phyloP scores from a whole-genome alignment of 2,888 invertebrate species.

The Brachycybe producta region DNA sequence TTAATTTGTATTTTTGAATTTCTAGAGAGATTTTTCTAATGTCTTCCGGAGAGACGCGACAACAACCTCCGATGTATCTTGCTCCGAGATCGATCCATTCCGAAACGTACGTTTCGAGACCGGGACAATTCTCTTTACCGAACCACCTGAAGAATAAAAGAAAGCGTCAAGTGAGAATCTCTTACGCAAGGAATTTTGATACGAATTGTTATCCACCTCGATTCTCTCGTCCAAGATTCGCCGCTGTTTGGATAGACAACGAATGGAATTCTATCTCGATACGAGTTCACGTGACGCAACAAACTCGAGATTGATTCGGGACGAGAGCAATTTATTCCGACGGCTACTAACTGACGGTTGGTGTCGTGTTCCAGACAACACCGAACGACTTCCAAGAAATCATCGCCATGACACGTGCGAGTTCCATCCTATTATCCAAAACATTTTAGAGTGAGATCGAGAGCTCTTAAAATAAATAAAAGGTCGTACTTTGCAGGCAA shows the following conservation, averaged over 20 bases:
- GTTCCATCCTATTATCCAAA: constrained; percentile 42
- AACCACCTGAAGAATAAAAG: constrained; percentile 38
- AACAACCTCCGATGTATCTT: constrained; percentile 80
- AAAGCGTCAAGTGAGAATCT: neutral
- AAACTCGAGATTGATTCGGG: constrained; percentile 51
- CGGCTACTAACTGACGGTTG: constrained; percentile 62
- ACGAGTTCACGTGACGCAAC: constrained; percentile 32
- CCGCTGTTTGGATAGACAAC: constrained; percentile 90
- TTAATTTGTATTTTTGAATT: too few relatives aligned
- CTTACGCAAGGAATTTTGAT: neutral
- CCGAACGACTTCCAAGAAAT: constrained; percentile 56
- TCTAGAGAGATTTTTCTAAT: constrained; percentile 41
- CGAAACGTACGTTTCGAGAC: constrained; percentile 55
- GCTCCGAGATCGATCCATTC: constrained; percentile 73
- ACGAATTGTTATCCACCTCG: constrained; percentile 21
- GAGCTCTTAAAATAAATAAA: neutral
- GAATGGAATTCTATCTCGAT: constrained; percentile 41
- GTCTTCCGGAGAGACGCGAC: constrained; percentile 70
- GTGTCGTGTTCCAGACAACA: constrained; percentile 28
- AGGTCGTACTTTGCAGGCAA: constrained; percentile 74
- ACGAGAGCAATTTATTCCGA: constrained; percentile 78
- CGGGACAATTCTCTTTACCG: constrained; percentile 43
- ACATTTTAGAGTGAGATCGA: neutral
- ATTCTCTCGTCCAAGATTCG: constrained; percentile 54
- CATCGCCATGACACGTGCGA: constrained; percentile 63